Conservation (phyloP, 2,888 invertebrate species). For the Cybosia mesomella region DNA sequence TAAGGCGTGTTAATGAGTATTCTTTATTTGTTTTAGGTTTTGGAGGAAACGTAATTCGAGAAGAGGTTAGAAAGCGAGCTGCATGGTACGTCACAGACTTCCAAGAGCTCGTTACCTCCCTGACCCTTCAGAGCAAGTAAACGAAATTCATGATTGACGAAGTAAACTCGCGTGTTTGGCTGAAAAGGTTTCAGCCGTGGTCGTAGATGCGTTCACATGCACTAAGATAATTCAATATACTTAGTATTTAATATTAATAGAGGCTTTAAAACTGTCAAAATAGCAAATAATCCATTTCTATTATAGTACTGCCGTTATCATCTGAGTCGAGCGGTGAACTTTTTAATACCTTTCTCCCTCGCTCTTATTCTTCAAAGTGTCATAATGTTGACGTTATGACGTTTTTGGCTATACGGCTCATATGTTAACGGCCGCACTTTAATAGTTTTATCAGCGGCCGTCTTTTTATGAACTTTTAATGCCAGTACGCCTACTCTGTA, state of each 20-base stretch:
- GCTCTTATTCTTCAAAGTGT: background rate
- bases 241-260: background rate
- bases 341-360: background rate
- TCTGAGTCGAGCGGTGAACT: background rate
- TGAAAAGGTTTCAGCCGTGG: conserved; percentile 46
- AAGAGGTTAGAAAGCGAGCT: conserved; percentile 93
- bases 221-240: background rate
- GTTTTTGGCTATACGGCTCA: background rate
- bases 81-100: conserved; percentile 97
- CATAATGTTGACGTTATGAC: too few species aligned
- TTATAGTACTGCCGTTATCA: conserved; percentile 3
- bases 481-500: conserved; percentile 15
- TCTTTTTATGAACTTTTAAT: background rate
- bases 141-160: conserved; percentile 23
- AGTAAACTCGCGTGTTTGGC: conserved; percentile 33
- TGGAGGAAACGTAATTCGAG: conserved; percentile 96
- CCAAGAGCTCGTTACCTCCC: conserved; percentile 90
- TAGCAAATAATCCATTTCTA: conserved; percentile 14
- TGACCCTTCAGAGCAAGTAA: conserved; percentile 82
- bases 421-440: background rate
- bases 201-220: background rate
- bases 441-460: conserved; percentile 9
- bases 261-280: conserved; percentile 1
- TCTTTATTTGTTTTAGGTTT: conserved; percentile 90
- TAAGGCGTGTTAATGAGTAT: background rate